These are phyloP conservation scores for Caradrina clavipalpis DNA, from an alignment of 2,888 invertebrate genomes.

Conservation along the genomic window DNA sequence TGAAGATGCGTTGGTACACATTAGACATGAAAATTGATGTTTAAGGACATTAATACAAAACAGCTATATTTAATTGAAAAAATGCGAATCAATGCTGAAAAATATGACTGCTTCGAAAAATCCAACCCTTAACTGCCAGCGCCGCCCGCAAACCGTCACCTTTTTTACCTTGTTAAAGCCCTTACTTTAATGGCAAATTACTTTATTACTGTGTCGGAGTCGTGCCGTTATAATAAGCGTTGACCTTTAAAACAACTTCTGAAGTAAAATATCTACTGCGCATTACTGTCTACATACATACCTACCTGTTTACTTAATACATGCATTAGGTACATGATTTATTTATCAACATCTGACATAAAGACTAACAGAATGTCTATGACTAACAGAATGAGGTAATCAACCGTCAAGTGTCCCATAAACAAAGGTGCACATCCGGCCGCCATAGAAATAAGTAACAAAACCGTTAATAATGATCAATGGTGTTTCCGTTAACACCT, in stretches of 20 bases:
- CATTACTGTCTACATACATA: slow-evolving; percentile 25
- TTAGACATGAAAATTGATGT: no score
- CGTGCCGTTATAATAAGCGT: no score
- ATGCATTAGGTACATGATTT: slow-evolving; percentile 23
- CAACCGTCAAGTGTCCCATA: slow-evolving; percentile 50
- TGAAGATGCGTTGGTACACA: no score
- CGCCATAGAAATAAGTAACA: slow-evolving; percentile 57
- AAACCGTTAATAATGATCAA: slow-evolving; percentile 68
- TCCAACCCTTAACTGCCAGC: no score
- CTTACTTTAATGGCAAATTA: no score
- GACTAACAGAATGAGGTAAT: slow-evolving; percentile 54
- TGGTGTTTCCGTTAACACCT: slow-evolving; percentile 59
- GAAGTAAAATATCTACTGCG: slow-evolving; percentile 29
- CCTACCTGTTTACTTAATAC: slow-evolving; percentile 9
- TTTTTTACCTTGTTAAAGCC: no score
- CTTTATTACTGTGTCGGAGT: no score
- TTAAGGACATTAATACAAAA: no score
- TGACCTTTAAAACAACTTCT: slow-evolving; percentile 9
- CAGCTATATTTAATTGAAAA: no score
- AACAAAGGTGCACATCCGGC: slow-evolving; percentile 55
- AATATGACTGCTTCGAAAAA: no score
- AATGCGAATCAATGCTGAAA: no score
- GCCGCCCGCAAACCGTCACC: no score
- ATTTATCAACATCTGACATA: slow-evolving; percentile 40
- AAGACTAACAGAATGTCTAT: slow-evolving; percentile 18